Conservation (phyloP, 1,140 invertebrate genomes). For the Lordiphosa collinella region DNA sequence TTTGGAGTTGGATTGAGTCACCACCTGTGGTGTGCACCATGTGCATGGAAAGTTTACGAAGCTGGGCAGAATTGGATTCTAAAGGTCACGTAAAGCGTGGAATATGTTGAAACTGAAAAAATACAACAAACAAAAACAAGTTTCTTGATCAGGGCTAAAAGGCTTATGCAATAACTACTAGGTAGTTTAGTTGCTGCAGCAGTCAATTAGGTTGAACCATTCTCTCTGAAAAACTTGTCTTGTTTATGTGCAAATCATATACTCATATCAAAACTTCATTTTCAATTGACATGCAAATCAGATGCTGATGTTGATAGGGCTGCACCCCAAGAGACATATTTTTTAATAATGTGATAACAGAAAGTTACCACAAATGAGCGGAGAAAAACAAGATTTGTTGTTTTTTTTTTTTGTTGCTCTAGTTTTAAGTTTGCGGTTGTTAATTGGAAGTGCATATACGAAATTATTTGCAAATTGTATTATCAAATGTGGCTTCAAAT, state of each 20-base stretch:
- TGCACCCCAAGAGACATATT: constrained; percentile 30
- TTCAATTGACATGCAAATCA: constrained; percentile 17
- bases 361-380: background rate
- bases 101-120: background rate
- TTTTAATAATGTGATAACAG: constrained; percentile 63
- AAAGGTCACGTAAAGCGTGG: constrained; percentile 36
- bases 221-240: too few relatives aligned
- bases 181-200: too few relatives aligned
- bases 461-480: constrained; percentile 60
- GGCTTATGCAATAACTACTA: too few relatives aligned
- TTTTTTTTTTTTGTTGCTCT: constrained; percentile 21
- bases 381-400: background rate
- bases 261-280: background rate
- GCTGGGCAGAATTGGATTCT: constrained; percentile 48
- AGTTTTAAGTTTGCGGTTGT: constrained; percentile 20
- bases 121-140: constrained; percentile 14
- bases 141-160: constrained; percentile 27
- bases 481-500: constrained; percentile 44
- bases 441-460: constrained; percentile 30
- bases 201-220: too few relatives aligned
- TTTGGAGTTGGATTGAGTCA: background rate
- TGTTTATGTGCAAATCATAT: too few relatives aligned
- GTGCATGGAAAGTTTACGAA: constrained; percentile 5
- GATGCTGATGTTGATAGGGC: constrained; percentile 16
- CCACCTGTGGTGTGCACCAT: background rate